Evolutionary conservation across 2,888 invertebrate species (phyloP).

Genomic region (Pachycephus smyrnensis): DNA sequence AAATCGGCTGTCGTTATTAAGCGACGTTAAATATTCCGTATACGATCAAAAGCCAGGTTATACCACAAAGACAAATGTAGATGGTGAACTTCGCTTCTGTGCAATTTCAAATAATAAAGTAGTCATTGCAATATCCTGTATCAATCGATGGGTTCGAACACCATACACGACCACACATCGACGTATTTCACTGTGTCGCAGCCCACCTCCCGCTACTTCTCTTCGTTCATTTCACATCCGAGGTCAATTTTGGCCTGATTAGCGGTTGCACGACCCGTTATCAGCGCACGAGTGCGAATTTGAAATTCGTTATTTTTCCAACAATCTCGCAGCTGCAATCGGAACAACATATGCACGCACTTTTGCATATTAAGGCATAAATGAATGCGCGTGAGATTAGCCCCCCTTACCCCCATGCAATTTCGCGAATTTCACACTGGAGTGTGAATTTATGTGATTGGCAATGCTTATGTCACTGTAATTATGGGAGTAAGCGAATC

Average conservation of each 20-base stretch:
- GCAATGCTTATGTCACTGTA: constrained; percentile 16
- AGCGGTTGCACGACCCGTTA: constrained; percentile 22
- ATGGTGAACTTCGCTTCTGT: background rate
- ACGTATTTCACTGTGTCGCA: background rate
- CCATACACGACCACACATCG: too few species aligned
- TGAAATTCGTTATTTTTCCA: too few species aligned
- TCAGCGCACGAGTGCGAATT: background rate
- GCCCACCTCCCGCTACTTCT: background rate
- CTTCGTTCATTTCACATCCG: background rate
- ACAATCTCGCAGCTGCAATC: too few species aligned
- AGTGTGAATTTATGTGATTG: constrained; percentile 32
- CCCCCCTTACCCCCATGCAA: background rate
- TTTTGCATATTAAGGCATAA: too few species aligned
- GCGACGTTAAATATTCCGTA: background rate
- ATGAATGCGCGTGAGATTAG: too few species aligned
- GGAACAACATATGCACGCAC: too few species aligned
- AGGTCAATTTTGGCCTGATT: constrained; percentile 22
- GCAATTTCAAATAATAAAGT: constrained; percentile 6
- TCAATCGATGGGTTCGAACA: background rate
- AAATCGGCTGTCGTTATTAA: background rate
- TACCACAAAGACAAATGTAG: background rate
- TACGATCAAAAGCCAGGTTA: background rate
- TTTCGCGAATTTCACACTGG: constrained; percentile 30
- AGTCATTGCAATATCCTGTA: background rate
- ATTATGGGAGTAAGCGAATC: background rate